Percentiles rank a stretch among this genome's conserved stretches.
These are phyloP conservation scores for Erythrolamprus reginae DNA, from an alignment of 2,113 vertebrate species.

Conservation along the genomic window DNA sequence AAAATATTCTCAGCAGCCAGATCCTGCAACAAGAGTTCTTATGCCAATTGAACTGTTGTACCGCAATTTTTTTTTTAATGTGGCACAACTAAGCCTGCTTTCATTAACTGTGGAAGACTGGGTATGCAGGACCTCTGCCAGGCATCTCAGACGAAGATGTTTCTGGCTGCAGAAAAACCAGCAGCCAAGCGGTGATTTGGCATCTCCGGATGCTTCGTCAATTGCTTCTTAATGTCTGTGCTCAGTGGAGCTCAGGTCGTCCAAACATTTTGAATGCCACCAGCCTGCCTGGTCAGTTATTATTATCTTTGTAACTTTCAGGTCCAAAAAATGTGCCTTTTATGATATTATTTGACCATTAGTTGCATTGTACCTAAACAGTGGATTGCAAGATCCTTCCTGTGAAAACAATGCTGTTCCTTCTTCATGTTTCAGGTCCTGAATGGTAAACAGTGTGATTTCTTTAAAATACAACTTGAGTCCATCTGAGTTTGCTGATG, in stretches of 20 bases:
- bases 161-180: background rate
- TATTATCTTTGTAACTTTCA: too few species aligned
- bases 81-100: background rate
- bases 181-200: background rate
- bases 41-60: background rate
- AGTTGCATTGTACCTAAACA: background rate
- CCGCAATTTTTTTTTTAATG: background rate
- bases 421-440: background rate
- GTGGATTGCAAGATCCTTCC: background rate
- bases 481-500: background rate
- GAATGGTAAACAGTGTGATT: background rate
- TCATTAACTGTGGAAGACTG: background rate
- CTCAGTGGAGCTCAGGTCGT: background rate
- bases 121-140: background rate
- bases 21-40: background rate
- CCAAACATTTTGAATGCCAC: background rate
- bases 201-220: background rate
- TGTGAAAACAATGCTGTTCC: background rate
- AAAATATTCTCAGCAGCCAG: background rate
- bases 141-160: background rate
- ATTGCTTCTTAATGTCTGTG: background rate
- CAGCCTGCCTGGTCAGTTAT: background rate
- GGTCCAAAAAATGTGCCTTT: too few species aligned
- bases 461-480: background rate
- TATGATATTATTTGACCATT: background rate